Evolutionary conservation across 53 echinoderm and acorn worm genomes (phyloP).

Genomic region (Glandiceps talaboti): DNA sequence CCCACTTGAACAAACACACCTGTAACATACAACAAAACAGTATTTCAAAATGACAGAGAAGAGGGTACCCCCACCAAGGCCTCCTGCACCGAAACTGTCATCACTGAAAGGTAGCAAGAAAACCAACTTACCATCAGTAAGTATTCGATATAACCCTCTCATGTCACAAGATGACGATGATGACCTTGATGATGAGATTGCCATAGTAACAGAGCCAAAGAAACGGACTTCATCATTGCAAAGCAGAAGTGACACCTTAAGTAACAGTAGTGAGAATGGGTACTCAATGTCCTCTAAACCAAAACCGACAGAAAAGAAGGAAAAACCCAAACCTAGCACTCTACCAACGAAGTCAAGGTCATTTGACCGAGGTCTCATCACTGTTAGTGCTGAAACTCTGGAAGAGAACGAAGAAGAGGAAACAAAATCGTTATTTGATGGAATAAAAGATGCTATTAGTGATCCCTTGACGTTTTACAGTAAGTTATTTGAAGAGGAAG

Average conservation of each 20-base stretch:
- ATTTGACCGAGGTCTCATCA: conserved; percentile 43
- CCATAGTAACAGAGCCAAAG: not conserved
- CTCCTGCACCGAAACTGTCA: conserved; percentile 45
- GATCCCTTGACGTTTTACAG: conserved; percentile 81
- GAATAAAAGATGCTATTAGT: conserved; percentile 50
- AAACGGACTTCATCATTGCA: not conserved
- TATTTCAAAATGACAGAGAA: conserved; percentile 26
- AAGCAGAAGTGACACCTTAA: not conserved
- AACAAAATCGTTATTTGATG: conserved; percentile 28
- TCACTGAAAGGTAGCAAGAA: not conserved
- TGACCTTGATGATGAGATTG: not conserved
- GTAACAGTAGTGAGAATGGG: not conserved
- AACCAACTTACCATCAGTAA: conserved; percentile 4
- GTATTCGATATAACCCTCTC: not conserved
- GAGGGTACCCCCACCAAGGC: conserved; percentile 80
- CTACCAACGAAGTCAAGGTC: not conserved
- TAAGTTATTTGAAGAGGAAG: conserved; percentile 61
- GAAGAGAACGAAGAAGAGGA: conserved; percentile 43
- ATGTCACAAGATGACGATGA: conserved; percentile 11
- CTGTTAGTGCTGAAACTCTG: conserved; percentile 48
- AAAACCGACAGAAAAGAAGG: conserved; percentile 27
- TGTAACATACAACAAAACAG: no score
- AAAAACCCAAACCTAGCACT: conserved; percentile 2
- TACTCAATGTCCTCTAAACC: conserved; percentile 3
- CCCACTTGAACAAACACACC: no score